Evolutionary conservation across 2,797 vertebrate species (phyloP).

Genomic region (Hypotaenidia okinawae): DNA sequence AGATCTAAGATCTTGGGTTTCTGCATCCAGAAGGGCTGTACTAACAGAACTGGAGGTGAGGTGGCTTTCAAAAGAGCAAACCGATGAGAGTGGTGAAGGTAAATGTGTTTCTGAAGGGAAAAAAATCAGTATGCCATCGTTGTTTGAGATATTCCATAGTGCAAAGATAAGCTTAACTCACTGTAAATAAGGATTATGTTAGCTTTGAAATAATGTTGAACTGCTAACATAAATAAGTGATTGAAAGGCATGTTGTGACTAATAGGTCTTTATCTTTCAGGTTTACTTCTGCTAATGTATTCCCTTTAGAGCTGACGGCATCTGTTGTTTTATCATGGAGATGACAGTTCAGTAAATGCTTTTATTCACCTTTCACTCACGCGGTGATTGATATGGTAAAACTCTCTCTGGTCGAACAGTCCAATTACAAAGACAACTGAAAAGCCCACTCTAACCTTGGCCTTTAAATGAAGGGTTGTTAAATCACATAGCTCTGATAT

Average conservation of each 20-base stretch:
- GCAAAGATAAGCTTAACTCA: not conserved
- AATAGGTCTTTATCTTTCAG: not conserved
- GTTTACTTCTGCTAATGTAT: not conserved
- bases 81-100: not conserved
- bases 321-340: constrained; percentile 22
- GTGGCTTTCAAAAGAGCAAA: not conserved
- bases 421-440: not conserved
- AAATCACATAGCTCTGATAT: not conserved
- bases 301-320: constrained; percentile 2
- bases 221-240: not conserved
- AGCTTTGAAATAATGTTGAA: not conserved
- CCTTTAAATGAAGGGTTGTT: constrained; percentile 32
- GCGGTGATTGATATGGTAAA: not conserved
- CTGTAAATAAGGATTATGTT: not conserved
- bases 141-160: not conserved
- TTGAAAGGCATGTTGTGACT: constrained; percentile 20
- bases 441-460: not conserved
- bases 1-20: not conserved
- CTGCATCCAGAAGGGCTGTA: not conserved
- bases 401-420: not conserved
- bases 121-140: not conserved
- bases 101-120: not conserved
- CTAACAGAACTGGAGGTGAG: not conserved
- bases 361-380: constrained; percentile 15
- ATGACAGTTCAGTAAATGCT: constrained; percentile 25